These are phyloP conservation scores for Leptopilina myrica DNA, from an alignment of 2,888 invertebrate species.

Conservation along the genomic window DNA sequence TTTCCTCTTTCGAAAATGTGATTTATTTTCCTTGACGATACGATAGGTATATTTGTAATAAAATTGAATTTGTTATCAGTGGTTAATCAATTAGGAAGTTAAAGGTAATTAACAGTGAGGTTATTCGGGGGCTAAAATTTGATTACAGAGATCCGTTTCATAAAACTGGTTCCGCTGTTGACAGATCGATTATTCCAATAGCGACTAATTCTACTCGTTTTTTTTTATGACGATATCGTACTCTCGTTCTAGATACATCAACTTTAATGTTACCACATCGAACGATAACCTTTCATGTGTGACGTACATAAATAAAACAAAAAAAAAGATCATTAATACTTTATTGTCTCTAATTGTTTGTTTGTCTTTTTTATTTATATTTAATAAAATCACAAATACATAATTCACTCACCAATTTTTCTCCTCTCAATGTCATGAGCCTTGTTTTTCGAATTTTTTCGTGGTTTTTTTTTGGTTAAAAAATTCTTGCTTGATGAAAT, in stretches of 20 bases:
- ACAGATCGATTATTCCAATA: constrained; percentile 26
- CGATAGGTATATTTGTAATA: not conserved
- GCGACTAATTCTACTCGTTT: constrained; percentile 1
- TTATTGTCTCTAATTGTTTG: too few species aligned
- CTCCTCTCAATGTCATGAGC: too few species aligned
- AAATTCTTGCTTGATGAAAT: too few species aligned
- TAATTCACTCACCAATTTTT: too few species aligned
- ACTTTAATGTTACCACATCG: constrained; percentile 28
- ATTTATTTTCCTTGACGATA: not conserved
- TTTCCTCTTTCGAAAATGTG: not conserved
- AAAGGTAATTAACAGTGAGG: not conserved
- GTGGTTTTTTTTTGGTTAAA: too few species aligned
- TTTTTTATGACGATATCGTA: constrained; percentile 16
- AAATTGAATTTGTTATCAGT: constrained; percentile 7
- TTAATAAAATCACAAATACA: too few species aligned
- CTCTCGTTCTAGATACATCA: constrained; percentile 27
- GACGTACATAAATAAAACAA: not conserved
- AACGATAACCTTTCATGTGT: constrained; percentile 12
- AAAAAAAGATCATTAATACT: not conserved
- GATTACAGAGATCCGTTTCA: constrained; percentile 24
- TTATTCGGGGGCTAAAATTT: constrained; percentile 9
- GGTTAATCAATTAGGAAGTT: constrained; percentile 3
- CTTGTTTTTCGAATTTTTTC: too few species aligned
- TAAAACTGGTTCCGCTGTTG: constrained; percentile 20
- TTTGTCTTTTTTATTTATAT: too few species aligned